These are phyloP conservation scores for Australoheros scitulus DNA, from an alignment of 2,113 vertebrate genomes.

Conservation along the genomic window DNA sequence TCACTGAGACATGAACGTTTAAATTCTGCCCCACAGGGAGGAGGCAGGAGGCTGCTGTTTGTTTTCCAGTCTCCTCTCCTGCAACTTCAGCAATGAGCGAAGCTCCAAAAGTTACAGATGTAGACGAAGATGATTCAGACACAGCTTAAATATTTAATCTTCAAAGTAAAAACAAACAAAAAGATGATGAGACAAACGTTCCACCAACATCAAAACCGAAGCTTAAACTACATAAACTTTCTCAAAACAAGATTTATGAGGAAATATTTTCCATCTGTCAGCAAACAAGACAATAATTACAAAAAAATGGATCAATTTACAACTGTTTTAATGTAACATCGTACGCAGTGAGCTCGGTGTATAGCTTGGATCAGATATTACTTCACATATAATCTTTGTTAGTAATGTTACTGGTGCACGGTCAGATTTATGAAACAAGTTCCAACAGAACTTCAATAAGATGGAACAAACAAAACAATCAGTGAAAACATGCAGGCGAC, in stretches of 20 bases:
- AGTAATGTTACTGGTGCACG: neutral
- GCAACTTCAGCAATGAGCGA: fast-evolving
- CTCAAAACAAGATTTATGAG: neutral
- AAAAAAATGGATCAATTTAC: neutral
- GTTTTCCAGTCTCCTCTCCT: neutral
- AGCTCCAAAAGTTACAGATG: neutral
- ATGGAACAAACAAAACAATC: neutral
- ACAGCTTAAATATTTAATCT: neutral
- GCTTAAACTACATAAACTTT: neutral
- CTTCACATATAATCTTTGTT: neutral
- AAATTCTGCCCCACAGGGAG: neutral
- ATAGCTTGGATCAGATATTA: neutral
- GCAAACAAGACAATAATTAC: neutral
- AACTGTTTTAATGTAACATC: neutral
- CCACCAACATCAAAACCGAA: neutral
- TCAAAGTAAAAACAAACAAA: neutral
- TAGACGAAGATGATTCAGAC: neutral
- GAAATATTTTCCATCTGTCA: neutral
- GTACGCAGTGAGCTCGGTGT: neutral
- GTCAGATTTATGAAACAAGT: neutral
- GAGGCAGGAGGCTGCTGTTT: neutral
- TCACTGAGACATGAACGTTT: too few species aligned
- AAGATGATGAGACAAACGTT: neutral
- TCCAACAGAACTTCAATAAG: neutral
- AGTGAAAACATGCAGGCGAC: neutral